Evolutionary conservation across 2,797 vertebrate species (phyloP), one percentile per base, ranked within the genome.

Genomic region (Ceyx erithaca): DNA sequence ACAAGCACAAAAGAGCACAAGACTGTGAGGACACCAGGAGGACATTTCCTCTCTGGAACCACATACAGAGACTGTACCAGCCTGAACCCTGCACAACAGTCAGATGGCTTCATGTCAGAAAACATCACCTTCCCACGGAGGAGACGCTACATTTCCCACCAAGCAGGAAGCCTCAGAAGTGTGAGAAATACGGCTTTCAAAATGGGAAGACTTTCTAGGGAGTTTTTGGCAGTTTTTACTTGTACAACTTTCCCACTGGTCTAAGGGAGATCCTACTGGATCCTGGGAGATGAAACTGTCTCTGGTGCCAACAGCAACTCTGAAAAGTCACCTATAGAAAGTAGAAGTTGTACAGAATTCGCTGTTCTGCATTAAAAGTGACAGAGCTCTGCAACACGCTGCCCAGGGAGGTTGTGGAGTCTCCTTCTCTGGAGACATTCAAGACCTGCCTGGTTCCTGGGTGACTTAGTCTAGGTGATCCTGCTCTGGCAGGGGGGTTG

Each of bases 41-140:
- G 33, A 82, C 33, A 19, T 14, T 71, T 76, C 79, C 80, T 40
- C 23, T 59, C 64, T 61, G 64, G 61, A 69, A 61, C 71, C 61
- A 54, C 37, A 10, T 4, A 15, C 0, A 52, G 3, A 0, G 16
- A 61, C 30, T 52, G 3, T 7, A 52, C 41, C 12, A 31, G 75
- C 18, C 21, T 5, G 22, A 78, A 52, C 19, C 33, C n/a, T 17
- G 10, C 3, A 10, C 2, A 4, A 76, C 19, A 43, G 22, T 30
- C 72, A 76, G 59, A 12, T 40, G 48, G 31, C 85, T 51, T 70
- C 67, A 8, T 2, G 7, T 15, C 45, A 30, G 25, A 81, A 85
- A 93, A 62, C 2, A 7, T 8, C 35, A 61, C 31, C 77, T 63
- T 87, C 55, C 80, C 67, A 61, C 80, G 54, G 0, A 61, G 31